Base-by-base conservation (phyloP, 2,797 vertebrate species). In the Pangasius sanitwongsei region DNA sequence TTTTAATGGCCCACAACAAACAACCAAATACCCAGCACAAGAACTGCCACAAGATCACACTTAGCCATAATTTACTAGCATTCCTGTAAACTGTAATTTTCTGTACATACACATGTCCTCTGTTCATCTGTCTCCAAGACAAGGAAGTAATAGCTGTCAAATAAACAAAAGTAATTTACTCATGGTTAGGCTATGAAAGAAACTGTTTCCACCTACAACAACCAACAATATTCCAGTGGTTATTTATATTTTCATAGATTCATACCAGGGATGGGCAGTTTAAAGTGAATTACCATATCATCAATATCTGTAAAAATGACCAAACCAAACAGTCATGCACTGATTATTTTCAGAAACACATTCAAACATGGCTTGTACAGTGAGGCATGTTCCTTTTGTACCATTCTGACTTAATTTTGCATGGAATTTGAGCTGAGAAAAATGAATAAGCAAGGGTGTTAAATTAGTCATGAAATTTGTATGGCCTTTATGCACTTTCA, bases 291-390 rank as follows among this genome's bases (percentile, higher is more conserved):
- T 11, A 13, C 37, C 20, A 23, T 23, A 20, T 59, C 4, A 59
- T 82, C 80, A 63, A 84, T 50, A 83, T 83, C 55, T 13, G 16
- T 61, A 74, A 61, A 81, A 61, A 83, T 83, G 11, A 81, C 74
- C 6, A 87, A 83, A 44, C 13, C 31, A 59, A 83, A 74, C 57
- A 50, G 55, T 74, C n/a, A 83, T 61, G 37, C 11, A 74, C 55
- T 75, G 12, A 37, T 74, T 87, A 83, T 74, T 83, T 84, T 88
- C 70, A 74, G 23, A 63, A 83, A 83, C 23, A 28, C 8, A 6
- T 55, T 78, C 23, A 67, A n/a, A 78, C 6, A 77, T n/a, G n/a
- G 20, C 5, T 15, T 31, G 34, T 57, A n/a, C 70, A 55, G 61
- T 31, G 59, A 88, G 15, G 34, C 59, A 41, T 78, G 13, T 59